Evolutionary conservation across 2,888 invertebrate species (phyloP), one percentile per base, ranked within the genome.

Genomic region (Diadegma fenestrale): DNA sequence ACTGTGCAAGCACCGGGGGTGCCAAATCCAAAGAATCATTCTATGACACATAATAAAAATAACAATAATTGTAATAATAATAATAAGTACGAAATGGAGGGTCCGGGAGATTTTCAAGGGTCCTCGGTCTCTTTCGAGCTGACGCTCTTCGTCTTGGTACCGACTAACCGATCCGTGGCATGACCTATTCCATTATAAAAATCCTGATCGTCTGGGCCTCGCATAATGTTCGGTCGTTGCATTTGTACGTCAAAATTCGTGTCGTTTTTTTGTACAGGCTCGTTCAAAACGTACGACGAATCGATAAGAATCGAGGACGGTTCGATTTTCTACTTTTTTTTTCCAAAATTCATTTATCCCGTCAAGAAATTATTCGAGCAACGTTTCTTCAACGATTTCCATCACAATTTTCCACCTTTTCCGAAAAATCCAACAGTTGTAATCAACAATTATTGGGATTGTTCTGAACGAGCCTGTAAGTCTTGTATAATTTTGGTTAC

Each of bases 131-230:
- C 26, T 30, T 54, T 81, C 77, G 80, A 51, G 77, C 72, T 81
- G 54, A 12, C 4, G 77, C 76, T 84, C 45, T 64, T 76, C 75
- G 45, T 45, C 45, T 76, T 64, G 77, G 80, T 81, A 81, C 81
- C 77, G 78, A 78, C 84, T 81, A 84, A 84, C 81, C 84, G 84
- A 84, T 84, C 81, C 77, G n/a, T 73, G 81, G 84, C 78, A 80
- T 73, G 84, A 84, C 84, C 84, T 81, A 84, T 84, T 84, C 84
- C 84, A 84, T 84, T 84, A 84, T 84, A 30, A 51, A 73, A 61
- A 75, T 75, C 63, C 75, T 30, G 75, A 63, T 63, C 45, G 75
- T 33, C 26, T 75, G 45, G 30, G 26, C 19, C 43, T 78, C 68
- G 68, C 17, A 30, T 78, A 58, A 58, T 69, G 43, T 78, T 69